These are phyloP conservation scores for Dissostichus mawsoni DNA, from an alignment of 2,113 vertebrate species.

Conservation along the genomic window DNA sequence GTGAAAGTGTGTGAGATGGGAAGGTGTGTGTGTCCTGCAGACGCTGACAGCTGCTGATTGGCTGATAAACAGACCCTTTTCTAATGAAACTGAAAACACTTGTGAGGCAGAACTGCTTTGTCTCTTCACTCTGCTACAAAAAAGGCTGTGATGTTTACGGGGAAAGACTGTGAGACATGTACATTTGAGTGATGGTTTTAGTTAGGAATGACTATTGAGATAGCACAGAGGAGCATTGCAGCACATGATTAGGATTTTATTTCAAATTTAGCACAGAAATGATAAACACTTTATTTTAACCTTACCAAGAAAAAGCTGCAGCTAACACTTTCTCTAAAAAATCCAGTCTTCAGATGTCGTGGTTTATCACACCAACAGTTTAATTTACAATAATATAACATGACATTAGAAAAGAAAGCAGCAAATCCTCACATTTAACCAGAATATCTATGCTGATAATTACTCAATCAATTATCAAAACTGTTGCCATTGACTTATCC, in stretches of 20 bases:
- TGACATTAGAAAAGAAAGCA: not conserved
- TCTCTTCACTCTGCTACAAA: constrained; percentile 55
- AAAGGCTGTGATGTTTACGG: not conserved
- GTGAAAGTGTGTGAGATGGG: constrained; percentile 20
- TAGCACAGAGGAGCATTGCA: not conserved
- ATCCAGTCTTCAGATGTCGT: too few species aligned
- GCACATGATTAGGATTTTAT: constrained; percentile 40
- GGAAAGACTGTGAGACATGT: not conserved
- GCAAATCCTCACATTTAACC: constrained; percentile 14
- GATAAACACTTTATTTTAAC: constrained; percentile 19
- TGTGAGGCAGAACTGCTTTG: not conserved
- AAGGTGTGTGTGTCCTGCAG: constrained; percentile 20
- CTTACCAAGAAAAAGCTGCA: not conserved
- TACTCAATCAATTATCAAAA: too few species aligned
- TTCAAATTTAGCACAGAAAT: constrained; percentile 14
- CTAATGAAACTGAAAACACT: not conserved
- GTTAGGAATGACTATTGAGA: not conserved
- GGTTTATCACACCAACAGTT: not conserved
- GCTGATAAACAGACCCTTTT: constrained; percentile 20
- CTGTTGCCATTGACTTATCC: too few species aligned
- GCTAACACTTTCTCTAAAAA: too few species aligned
- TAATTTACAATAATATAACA: not conserved
- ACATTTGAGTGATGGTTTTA: not conserved
- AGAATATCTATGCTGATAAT: not conserved
- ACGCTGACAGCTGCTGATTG: constrained; percentile 14